Conservation (phyloP, 2,888 invertebrate genomes). For the Catocala sponsa region DNA sequence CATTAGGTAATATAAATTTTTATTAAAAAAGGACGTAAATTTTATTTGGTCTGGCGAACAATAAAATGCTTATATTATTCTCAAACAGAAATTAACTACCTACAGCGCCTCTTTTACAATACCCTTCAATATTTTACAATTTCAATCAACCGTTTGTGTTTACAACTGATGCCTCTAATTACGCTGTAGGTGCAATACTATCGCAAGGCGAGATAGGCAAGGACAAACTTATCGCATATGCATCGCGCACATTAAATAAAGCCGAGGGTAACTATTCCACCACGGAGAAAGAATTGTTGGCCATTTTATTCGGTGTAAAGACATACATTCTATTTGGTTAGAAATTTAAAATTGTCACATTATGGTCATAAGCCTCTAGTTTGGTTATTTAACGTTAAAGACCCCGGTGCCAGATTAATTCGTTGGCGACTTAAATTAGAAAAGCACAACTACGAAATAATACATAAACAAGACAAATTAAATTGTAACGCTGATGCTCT, state of each 20-base stretch:
- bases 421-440: constrained; percentile 11
- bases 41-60: constrained; percentile 10
- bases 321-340: constrained; percentile 5
- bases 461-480: background rate
- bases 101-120: constrained; percentile 9
- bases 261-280: constrained; percentile 15
- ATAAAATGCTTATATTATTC: constrained; percentile 4
- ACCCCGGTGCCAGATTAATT: constrained; percentile 8
- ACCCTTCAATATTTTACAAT: too few species aligned
- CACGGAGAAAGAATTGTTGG: constrained; percentile 15
- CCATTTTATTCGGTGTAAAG: constrained; percentile 12
- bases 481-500: constrained; percentile 13
- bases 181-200: constrained; percentile 4
- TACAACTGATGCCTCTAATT: constrained; percentile 12
- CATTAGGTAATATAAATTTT: constrained; percentile 5
- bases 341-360: constrained; percentile 8
- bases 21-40: constrained; percentile 2
- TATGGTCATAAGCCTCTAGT: constrained; percentile 3
- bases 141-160: background rate
- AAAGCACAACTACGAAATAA: too few species aligned
- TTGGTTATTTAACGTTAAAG: constrained; percentile 6
- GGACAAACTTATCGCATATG: constrained; percentile 12
- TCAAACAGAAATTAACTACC: constrained; percentile 5
- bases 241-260: constrained; percentile 20
- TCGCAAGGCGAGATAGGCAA: constrained; percentile 10